These are phyloP conservation scores for Malurus melanocephalus DNA, from an alignment of 2,113 vertebrate species.

Conservation along the genomic window DNA sequence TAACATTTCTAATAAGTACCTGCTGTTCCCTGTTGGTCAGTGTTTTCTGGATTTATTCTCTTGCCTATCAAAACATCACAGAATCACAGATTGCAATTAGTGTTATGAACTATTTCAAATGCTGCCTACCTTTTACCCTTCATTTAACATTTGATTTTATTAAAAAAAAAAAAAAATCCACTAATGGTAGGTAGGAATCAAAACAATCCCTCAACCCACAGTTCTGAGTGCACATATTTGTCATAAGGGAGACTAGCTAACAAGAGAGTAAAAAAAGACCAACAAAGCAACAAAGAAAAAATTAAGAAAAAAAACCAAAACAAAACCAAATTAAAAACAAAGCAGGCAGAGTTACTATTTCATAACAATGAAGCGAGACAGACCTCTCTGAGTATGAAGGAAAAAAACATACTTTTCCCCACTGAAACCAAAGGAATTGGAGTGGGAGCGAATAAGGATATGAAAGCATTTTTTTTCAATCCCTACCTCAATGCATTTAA, in stretches of 20 bases:
- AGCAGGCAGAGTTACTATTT: background rate
- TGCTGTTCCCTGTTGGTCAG: constrained; percentile 51
- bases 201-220: background rate
- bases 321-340: background rate
- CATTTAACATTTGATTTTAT: background rate
- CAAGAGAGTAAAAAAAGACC: background rate
- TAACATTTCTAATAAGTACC: constrained; percentile 50
- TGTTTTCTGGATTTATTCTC: constrained; percentile 32
- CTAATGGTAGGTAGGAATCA: background rate
- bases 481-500: background rate
- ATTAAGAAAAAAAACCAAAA: fast-evolving
- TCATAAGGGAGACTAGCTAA: background rate
- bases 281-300: background rate
- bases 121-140: background rate
- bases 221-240: background rate
- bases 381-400: background rate
- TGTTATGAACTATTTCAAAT: background rate
- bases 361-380: background rate
- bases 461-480: background rate
- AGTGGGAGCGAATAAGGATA: background rate
- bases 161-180: background rate
- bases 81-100: background rate
- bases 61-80: background rate
- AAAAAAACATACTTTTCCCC: background rate
- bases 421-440: background rate